Percentiles rank a stretch among this genome's conserved stretches.
These are phyloP conservation scores for Eudemis profundana DNA, from an alignment of 2,888 invertebrate species.

Conservation along the genomic window DNA sequence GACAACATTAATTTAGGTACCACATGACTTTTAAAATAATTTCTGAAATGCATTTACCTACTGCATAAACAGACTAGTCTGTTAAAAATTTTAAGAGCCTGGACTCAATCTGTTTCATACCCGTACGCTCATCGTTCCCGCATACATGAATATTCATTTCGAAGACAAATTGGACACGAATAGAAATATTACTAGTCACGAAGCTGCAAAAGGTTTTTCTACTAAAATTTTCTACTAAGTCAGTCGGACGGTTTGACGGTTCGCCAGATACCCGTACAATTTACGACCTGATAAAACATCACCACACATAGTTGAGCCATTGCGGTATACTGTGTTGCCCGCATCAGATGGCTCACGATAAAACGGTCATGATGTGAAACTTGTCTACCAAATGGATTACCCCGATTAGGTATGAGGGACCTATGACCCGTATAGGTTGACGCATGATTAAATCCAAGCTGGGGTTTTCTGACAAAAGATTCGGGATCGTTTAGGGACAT, in stretches of 20 bases:
- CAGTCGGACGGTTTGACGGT: conserved; percentile 71
- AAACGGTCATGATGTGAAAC: conserved; percentile 68
- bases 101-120: conserved; percentile 12
- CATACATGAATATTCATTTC: conserved; percentile 16
- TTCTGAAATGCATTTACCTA: no score
- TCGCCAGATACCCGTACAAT: conserved; percentile 75
- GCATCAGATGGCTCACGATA: conserved; percentile 54
- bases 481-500: conserved; percentile 30
- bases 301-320: conserved; percentile 65
- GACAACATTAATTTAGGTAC: no score
- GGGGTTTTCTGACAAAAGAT: conserved; percentile 53
- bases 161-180: conserved; percentile 40
- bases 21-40: no score
- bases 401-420: conserved; percentile 77
- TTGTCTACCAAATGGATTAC: conserved; percentile 80
- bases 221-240: conserved; percentile 67
- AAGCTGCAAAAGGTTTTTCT: conserved; percentile 54
- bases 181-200: conserved; percentile 44
- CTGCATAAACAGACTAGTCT: no score
- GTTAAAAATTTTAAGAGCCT: neutral
- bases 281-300: conserved; percentile 80
- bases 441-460: conserved; percentile 70
- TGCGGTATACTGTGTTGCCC: conserved; percentile 56
- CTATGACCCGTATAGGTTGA: conserved; percentile 74
- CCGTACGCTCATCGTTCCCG: conserved; percentile 11